Conservation (phyloP, 2,888 invertebrate genomes). For the Dyspetes luteomarginatus region DNA sequence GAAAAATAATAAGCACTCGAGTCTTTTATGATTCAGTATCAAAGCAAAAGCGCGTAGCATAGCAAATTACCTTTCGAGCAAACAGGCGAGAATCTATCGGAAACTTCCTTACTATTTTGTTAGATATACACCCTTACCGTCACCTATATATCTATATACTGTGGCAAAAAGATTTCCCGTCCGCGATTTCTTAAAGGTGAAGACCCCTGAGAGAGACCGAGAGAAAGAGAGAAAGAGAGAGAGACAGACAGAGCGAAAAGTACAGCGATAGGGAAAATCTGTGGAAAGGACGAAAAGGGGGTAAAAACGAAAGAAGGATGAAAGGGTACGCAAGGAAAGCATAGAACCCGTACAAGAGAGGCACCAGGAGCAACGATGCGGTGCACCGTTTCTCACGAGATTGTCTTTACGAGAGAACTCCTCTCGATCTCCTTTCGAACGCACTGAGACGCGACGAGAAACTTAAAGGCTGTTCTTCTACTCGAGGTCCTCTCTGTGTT, state of each 20-base stretch:
- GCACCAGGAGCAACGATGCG: constrained; percentile 46
- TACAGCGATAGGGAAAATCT: not conserved
- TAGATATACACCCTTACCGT: not conserved
- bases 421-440: constrained; percentile 46
- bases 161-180: constrained; percentile 38
- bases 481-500: constrained; percentile 31
- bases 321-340: constrained; percentile 26
- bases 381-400: constrained; percentile 60
- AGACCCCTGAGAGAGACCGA: too few species aligned
- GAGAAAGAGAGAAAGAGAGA: too few species aligned
- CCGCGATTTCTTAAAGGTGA: constrained; percentile 25
- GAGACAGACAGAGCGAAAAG: not conserved
- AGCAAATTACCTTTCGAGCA: not conserved
- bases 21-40: too few species aligned
- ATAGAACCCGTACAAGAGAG: constrained; percentile 24
- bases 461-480: constrained; percentile 63
- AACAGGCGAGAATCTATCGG: not conserved
- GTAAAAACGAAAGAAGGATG: constrained; percentile 8
- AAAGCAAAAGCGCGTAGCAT: not conserved
- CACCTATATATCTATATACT: not conserved
- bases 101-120: constrained; percentile 16
- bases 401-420: constrained; percentile 60
- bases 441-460: constrained; percentile 64
- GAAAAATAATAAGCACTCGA: too few species aligned
- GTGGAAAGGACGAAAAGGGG: constrained; percentile 28